A percentile compares a stretch with the other conserved stretches of the same genome.
Evolutionary conservation across 2,888 invertebrate species (phyloP).

Genomic region (Hemithea aestivaria): DNA sequence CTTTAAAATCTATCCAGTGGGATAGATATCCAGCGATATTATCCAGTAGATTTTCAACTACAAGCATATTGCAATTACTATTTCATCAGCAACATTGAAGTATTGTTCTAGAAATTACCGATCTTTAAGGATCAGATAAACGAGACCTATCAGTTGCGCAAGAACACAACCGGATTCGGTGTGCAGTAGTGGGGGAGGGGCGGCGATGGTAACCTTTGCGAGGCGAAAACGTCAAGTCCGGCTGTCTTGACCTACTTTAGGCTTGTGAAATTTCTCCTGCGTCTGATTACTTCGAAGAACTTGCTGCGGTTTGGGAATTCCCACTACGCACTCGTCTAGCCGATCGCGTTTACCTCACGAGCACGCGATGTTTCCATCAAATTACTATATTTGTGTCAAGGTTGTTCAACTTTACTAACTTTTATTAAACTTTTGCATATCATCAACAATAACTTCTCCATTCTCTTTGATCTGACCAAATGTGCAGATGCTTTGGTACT

Average conservation of each 20-base stretch:
- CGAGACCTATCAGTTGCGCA: slow-evolving; percentile 67
- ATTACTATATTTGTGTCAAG: background rate
- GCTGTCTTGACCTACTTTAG: slow-evolving; percentile 74
- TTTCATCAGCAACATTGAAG: slow-evolving; percentile 1
- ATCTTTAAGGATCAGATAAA: slow-evolving; percentile 68
- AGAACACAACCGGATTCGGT: slow-evolving; percentile 63
- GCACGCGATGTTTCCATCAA: slow-evolving; percentile 7
- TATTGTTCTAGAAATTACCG: slow-evolving; percentile 50
- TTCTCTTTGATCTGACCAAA: no score
- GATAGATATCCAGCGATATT: no score
- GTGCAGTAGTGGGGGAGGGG: slow-evolving; percentile 41
- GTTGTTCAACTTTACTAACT: background rate
- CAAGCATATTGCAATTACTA: no score
- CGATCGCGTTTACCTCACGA: slow-evolving; percentile 11
- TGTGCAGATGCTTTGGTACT: no score
- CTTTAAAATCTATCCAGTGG: no score
- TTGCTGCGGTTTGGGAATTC: slow-evolving; percentile 57
- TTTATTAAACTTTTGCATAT: no score
- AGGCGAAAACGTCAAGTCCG: slow-evolving; percentile 74
- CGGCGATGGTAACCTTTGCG: slow-evolving; percentile 69
- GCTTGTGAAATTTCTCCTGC: slow-evolving; percentile 75
- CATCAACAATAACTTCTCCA: no score
- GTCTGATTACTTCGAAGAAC: slow-evolving; percentile 64
- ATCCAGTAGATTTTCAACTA: no score
- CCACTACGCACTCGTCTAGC: slow-evolving; percentile 38